phyloP scores from a whole-genome alignment of 2,888 invertebrate species.

The Didymodactylos carnosus region DNA sequence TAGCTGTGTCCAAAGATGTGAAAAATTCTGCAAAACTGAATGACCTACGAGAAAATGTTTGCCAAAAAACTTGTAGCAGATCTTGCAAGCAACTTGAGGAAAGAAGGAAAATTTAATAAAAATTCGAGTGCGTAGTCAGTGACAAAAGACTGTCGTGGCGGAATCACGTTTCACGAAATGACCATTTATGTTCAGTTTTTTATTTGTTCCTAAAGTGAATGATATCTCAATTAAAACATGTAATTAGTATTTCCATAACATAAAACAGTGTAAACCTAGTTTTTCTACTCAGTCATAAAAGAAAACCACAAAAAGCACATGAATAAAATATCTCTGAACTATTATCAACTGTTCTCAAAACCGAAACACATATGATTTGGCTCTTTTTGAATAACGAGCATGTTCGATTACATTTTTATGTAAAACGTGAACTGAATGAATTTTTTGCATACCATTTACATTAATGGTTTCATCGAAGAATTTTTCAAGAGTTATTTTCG shows the following conservation, averaged over 20 bases:
- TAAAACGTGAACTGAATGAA: neutral
- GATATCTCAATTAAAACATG: neutral
- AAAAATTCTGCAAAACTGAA: neutral
- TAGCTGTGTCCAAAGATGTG: neutral
- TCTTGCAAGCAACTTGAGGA: neutral
- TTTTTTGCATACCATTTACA: neutral
- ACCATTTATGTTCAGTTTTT: neutral
- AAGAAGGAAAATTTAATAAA: neutral
- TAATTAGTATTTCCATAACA: neutral
- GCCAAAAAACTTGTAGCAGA: neutral
- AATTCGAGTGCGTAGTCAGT: neutral
- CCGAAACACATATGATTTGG: neutral
- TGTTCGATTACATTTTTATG: neutral
- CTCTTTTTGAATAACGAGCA: neutral
- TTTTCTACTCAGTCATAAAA: neutral
- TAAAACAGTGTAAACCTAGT: too few relatives aligned
- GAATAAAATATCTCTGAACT: too few relatives aligned
- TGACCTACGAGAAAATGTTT: neutral
- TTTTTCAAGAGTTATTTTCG: neutral
- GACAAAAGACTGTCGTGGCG: neutral
- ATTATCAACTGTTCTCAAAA: too few relatives aligned
- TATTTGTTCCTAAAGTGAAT: neutral
- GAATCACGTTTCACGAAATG: neutral
- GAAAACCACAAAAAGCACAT: neutral
- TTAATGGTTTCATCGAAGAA: neutral